Conservation (phyloP, 92 coral and sea anemone species). For the Palythoa heliodiscus region DNA sequence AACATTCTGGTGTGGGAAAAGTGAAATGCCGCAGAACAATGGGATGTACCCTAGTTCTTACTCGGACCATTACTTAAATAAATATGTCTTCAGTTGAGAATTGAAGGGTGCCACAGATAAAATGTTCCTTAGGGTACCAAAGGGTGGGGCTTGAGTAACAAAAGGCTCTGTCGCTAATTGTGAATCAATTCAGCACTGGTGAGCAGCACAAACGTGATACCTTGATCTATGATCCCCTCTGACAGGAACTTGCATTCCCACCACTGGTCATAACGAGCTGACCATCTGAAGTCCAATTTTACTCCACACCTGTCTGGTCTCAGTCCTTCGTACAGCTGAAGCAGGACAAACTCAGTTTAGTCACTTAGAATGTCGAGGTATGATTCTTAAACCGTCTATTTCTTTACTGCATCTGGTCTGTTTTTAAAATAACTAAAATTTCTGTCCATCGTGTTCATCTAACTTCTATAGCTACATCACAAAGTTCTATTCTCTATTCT, state of each 20-base stretch:
- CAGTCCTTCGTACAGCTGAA: constrained; percentile 87
- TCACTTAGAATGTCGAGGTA: too few relatives aligned
- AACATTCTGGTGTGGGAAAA: too few relatives aligned
- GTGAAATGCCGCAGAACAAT: too few relatives aligned
- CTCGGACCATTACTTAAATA: too few relatives aligned
- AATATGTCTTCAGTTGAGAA: too few relatives aligned
- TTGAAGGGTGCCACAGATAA: too few relatives aligned
- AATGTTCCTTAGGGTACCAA: too few relatives aligned
- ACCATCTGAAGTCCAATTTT: constrained; percentile 95
- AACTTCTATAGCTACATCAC: not conserved
- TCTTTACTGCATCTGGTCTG: not conserved
- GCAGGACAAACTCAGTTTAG: not conserved
- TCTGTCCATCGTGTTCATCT: not conserved
- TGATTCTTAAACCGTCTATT: not conserved
- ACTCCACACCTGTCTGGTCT: constrained; percentile 94
- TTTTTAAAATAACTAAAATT: not conserved
- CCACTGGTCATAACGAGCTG: constrained; percentile 97
- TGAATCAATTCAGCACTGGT: too few relatives aligned
- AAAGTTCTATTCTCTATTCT: too few relatives aligned
- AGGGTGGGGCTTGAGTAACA: too few relatives aligned
- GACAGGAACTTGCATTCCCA: constrained; percentile 99
- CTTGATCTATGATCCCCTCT: constrained; percentile 98
- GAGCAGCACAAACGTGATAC: constrained; percentile 19
- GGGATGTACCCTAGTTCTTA: too few relatives aligned
- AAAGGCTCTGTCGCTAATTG: too few relatives aligned